Evolutionary conservation across 2,113 vertebrate species (phyloP).

Genomic region (Petromus typicus): DNA sequence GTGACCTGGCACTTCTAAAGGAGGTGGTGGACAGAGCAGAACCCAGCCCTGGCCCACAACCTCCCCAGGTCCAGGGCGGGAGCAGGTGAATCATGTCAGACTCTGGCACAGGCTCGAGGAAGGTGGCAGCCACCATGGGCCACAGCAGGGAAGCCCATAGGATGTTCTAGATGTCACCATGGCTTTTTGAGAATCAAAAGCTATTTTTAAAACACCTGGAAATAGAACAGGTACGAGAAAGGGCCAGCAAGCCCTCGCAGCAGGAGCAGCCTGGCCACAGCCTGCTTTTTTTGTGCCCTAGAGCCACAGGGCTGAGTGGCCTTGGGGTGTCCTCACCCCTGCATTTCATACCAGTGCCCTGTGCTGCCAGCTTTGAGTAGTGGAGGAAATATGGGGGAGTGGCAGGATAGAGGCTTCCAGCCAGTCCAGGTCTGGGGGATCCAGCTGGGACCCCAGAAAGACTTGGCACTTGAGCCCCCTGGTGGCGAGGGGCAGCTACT

Average conservation of each 20-base stretch:
- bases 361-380: neutral
- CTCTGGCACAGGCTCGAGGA: neutral
- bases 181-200: neutral
- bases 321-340: neutral
- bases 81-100: neutral
- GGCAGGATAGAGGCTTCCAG: neutral
- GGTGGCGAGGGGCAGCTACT: slow-evolving; percentile 2
- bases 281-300: neutral
- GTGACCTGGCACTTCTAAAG: too few species aligned
- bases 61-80: fast-evolving
- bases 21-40: fast-evolving
- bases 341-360: too few species aligned
- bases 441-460: neutral
- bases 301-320: neutral
- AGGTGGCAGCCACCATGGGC: fast-evolving
- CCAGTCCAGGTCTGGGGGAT: neutral
- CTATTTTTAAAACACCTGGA: neutral
- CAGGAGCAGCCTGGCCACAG: too few species aligned
- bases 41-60: fast-evolving
- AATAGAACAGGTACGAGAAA: neutral
- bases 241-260: neutral
- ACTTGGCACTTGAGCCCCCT: neutral
- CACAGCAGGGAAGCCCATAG: neutral
- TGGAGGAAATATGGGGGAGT: fast-evolving
- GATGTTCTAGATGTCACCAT: neutral